phyloP scores from a whole-genome alignment of 1,140 invertebrate genomes.

The Panagrolaimus sp. region DNA sequence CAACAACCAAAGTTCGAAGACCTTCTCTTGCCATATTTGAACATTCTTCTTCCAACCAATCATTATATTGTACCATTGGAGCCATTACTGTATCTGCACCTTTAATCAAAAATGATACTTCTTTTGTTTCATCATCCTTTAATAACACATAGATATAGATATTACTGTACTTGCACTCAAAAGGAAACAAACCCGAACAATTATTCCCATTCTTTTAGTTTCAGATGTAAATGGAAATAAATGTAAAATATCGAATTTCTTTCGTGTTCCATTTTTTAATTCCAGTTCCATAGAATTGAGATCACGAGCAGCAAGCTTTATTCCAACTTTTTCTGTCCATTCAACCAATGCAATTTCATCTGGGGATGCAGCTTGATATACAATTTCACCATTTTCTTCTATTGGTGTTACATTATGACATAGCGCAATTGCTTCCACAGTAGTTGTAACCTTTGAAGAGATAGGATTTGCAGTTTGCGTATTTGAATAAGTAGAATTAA shows the following conservation, averaged over 20 bases:
- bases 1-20: slow-evolving; percentile 87
- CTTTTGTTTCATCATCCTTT: slow-evolving; percentile 72
- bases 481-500: slow-evolving; percentile 66
- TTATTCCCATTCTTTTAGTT: slow-evolving; percentile 98
- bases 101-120: slow-evolving; percentile 88
- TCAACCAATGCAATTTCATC: slow-evolving; percentile 85
- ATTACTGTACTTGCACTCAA: background rate
- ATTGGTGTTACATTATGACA: slow-evolving; percentile 99
- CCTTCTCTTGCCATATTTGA: slow-evolving; percentile 90
- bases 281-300: slow-evolving; percentile 71
- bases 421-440: slow-evolving; percentile 84
- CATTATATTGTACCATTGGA: slow-evolving; percentile 83
- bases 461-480: background rate
- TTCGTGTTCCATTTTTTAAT: slow-evolving; percentile 64
- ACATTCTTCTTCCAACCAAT: slow-evolving; percentile 92
- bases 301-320: slow-evolving; percentile 69
- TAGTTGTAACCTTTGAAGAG: slow-evolving; percentile 57
- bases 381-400: slow-evolving; percentile 67
- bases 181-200: slow-evolving; percentile 69
- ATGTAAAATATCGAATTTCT: slow-evolving; percentile 78
- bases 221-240: slow-evolving; percentile 98
- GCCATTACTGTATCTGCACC: slow-evolving; percentile 94
- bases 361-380: slow-evolving; percentile 85
- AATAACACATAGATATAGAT: slow-evolving; percentile 40
- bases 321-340: slow-evolving; percentile 69